A percentile compares a stretch with the other conserved stretches of the same genome.
Evolutionary conservation across 2,888 invertebrate genomes (phyloP).

Genomic region (Cantharis rufa): DNA sequence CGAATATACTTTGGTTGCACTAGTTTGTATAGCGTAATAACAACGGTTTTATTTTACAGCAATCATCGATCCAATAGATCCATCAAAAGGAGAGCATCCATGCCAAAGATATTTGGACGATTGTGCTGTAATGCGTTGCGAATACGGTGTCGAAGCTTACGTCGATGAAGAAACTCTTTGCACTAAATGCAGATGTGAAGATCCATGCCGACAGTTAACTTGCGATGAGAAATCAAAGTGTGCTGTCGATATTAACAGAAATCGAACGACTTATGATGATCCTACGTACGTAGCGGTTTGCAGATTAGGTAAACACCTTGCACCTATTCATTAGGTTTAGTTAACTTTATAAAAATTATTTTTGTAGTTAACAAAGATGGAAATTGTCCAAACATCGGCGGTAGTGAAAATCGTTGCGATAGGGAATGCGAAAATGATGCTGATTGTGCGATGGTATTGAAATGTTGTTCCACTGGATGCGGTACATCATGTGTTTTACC

Average conservation of each 20-base stretch:
- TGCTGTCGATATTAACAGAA: slow-evolving; percentile 64
- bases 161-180: slow-evolving; percentile 66
- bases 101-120: slow-evolving; percentile 65
- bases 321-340: not conserved
- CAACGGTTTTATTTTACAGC: not conserved
- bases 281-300: slow-evolving; percentile 65
- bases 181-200: slow-evolving; percentile 71
- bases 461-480: slow-evolving; percentile 84
- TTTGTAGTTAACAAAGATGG: slow-evolving; percentile 70
- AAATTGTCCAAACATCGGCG: slow-evolving; percentile 62
- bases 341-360: not conserved
- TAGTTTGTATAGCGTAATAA: not conserved
- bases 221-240: slow-evolving; percentile 73
- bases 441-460: slow-evolving; percentile 76
- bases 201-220: slow-evolving; percentile 69
- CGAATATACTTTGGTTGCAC: not conserved
- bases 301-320: slow-evolving; percentile 61
- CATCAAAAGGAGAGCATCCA: slow-evolving; percentile 45
- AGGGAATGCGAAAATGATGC: slow-evolving; percentile 80
- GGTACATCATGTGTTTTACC: slow-evolving; percentile 71
- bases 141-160: slow-evolving; percentile 70
- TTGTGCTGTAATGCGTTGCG: slow-evolving; percentile 69
- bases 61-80: not conserved
- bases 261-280: slow-evolving; percentile 43
- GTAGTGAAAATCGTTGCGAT: slow-evolving; percentile 62